Percentiles rank a stretch among this genome's conserved stretches.
These are phyloP conservation scores for Tromatobia lineatoria DNA, from an alignment of 2,888 invertebrate species.

Conservation along the genomic window DNA sequence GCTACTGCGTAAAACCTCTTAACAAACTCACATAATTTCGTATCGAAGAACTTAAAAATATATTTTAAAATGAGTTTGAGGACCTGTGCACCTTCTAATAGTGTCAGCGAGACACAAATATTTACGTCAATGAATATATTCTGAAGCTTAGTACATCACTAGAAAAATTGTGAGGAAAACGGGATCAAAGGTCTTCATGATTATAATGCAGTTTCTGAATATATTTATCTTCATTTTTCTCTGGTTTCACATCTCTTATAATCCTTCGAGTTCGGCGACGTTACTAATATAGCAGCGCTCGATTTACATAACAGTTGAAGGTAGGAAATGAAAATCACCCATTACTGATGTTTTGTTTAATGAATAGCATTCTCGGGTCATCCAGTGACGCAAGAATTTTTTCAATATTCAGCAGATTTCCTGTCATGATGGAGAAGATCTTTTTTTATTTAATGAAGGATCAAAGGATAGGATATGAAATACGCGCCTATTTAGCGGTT, in stretches of 20 bases:
- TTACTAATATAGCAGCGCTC: conserved; percentile 73
- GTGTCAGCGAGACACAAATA: neutral
- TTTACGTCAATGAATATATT: neutral
- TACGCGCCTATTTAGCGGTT: conserved; percentile 43
- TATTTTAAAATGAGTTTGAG: neutral
- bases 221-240: conserved; percentile 63
- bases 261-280: conserved; percentile 50
- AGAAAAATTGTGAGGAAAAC: neutral
- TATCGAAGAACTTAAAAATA: neutral
- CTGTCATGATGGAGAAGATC: neutral
- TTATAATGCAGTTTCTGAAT: conserved; percentile 40
- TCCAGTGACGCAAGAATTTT: neutral
- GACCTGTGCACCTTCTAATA: no score
- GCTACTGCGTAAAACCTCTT: no score
- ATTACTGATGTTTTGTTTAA: neutral
- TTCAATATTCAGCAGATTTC: conserved; percentile 1
- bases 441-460: conserved; percentile 14
- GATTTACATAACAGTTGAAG: conserved; percentile 27
- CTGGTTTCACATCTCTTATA: neutral
- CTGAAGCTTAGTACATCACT: neutral
- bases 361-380: conserved; percentile 3
- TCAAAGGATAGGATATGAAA: conserved; percentile 32
- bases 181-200: conserved; percentile 3
- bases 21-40: neutral
- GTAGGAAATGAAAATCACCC: conserved; percentile 2